These are phyloP conservation scores for Hydraecia micacea DNA, from an alignment of 2,888 invertebrate genomes.

Conservation along the genomic window DNA sequence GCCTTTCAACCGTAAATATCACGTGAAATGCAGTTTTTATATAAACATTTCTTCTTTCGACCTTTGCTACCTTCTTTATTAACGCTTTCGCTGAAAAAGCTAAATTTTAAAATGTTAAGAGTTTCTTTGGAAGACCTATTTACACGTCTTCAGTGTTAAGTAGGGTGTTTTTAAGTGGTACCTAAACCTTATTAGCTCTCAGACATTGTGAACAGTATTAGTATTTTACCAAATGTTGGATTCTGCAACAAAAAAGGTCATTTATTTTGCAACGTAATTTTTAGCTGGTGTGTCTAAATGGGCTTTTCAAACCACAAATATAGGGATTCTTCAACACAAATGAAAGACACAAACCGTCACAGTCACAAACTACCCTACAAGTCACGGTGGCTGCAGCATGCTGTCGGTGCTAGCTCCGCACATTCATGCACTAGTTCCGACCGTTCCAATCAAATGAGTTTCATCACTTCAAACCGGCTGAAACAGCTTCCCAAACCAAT, in stretches of 20 bases:
- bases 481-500: slow-evolving; percentile 6
- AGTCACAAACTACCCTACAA: too few species aligned
- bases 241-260: background rate
- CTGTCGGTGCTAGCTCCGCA: background rate
- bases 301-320: background rate
- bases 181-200: background rate
- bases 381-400: background rate
- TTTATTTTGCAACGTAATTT: background rate
- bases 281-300: background rate
- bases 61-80: slow-evolving; percentile 4
- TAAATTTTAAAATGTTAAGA: background rate
- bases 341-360: background rate
- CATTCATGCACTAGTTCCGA: background rate
- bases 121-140: background rate
- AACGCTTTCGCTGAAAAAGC: background rate
- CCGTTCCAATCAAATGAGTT: slow-evolving; percentile 1
- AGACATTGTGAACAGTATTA: background rate
- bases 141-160: too few species aligned
- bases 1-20: slow-evolving; percentile 12
- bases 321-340: background rate
- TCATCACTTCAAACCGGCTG: background rate
- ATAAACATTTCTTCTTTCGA: background rate
- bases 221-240: background rate
- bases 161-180: background rate
- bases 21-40: slow-evolving; percentile 27